Evolutionary conservation across 2,113 vertebrate species (phyloP).

Genomic region (Lichenostomus cassidix): DNA sequence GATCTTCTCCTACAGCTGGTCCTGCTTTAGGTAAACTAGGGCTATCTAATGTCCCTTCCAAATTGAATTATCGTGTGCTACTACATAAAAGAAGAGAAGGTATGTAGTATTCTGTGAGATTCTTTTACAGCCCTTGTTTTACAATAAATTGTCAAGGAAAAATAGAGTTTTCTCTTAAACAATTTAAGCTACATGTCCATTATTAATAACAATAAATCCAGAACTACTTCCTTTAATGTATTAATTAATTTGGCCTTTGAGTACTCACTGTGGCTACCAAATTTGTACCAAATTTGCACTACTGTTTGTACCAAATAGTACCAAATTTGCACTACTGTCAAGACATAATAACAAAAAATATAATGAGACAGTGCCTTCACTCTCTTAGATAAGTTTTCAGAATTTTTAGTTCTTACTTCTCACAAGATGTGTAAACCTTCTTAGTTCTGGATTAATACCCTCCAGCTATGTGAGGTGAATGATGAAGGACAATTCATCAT

Average conservation of each 20-base stretch:
- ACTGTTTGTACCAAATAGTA: too few species aligned
- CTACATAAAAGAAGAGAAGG: not conserved
- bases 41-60: not conserved
- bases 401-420: not conserved
- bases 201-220: not conserved
- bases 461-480: not conserved
- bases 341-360: not conserved
- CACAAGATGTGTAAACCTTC: not conserved
- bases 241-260: not conserved
- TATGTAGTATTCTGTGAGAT: not conserved
- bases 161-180: not conserved
- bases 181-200: not conserved
- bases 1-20: not conserved
- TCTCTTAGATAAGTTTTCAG: not conserved
- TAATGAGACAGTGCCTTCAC: accelerated
- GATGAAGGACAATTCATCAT: not conserved
- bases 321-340: not conserved
- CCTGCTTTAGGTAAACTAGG: not conserved
- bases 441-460: not conserved
- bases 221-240: not conserved
- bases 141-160: not conserved
- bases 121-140: not conserved
- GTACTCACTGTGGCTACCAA: not conserved
- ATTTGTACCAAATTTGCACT: not conserved
- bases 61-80: not conserved